Percentiles rank a stretch among this genome's conserved stretches.
These are phyloP conservation scores for Tetanocera ferruginea DNA, from an alignment of 2,888 invertebrate species.

Conservation along the genomic window DNA sequence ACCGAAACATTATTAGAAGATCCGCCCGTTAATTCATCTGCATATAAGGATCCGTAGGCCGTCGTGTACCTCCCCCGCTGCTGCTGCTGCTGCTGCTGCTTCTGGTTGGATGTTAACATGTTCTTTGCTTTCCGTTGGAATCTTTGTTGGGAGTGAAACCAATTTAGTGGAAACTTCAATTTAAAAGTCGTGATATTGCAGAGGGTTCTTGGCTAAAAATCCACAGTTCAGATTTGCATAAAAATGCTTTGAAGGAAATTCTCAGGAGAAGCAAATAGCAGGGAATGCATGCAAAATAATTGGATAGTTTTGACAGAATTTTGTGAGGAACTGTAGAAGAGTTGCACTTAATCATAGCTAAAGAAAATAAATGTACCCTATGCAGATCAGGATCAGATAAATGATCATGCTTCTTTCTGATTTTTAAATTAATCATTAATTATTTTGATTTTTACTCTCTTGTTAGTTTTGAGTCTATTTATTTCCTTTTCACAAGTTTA, in stretches of 20 bases:
- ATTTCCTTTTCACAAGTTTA: too few relatives aligned
- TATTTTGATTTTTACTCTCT: too few relatives aligned
- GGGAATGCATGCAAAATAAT: constrained; percentile 18
- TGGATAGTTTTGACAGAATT: background rate
- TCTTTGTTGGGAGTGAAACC: constrained; percentile 16
- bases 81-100: background rate
- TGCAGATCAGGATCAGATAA: too few relatives aligned
- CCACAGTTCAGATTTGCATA: constrained; percentile 21
- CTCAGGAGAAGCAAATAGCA: background rate
- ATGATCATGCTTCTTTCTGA: too few relatives aligned
- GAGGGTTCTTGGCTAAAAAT: constrained; percentile 16
- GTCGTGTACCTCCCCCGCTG: background rate
- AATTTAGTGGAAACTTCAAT: constrained; percentile 22
- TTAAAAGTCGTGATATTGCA: constrained; percentile 26
- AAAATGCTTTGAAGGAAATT: background rate
- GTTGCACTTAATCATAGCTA: too few relatives aligned
- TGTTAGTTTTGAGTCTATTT: too few relatives aligned
- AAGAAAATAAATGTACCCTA: too few relatives aligned
- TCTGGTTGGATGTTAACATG: constrained; percentile 13
- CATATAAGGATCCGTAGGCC: constrained; percentile 17
- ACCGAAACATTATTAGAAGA: constrained; percentile 16
- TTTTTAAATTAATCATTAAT: too few relatives aligned
- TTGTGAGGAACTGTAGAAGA: too few relatives aligned
- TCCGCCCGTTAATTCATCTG: constrained; percentile 34
- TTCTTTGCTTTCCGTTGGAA: background rate